These are phyloP conservation scores for Monodelphis domestica DNA, from an alignment of 2,797 vertebrate species.

Conservation along the genomic window DNA sequence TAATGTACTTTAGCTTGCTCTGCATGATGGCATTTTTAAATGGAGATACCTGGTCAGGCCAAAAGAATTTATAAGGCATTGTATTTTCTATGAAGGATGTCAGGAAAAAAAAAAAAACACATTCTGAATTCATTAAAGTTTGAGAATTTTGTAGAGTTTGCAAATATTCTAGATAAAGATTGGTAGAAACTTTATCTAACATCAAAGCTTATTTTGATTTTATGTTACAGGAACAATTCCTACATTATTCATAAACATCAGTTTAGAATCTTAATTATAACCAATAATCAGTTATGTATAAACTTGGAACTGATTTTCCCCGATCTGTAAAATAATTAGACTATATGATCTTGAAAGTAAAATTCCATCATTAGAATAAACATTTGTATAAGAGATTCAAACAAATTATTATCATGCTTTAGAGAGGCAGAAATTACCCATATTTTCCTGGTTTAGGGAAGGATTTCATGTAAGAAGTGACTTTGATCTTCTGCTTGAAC, in stretches of 20 bases:
- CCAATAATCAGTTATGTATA: neutral
- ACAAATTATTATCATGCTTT: no score
- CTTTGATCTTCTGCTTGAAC: neutral
- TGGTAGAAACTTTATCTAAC: neutral
- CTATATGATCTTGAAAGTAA: neutral
- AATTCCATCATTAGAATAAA: neutral
- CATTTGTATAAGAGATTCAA: neutral
- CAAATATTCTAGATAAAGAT: neutral
- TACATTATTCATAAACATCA: neutral
- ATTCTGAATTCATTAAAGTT: neutral
- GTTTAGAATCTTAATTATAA: neutral
- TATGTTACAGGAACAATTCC: neutral
- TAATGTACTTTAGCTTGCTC: neutral
- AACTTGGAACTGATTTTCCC: neutral
- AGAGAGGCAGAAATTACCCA: neutral
- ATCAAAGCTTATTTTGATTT: neutral
- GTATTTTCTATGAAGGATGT: slow-evolving; percentile 18
- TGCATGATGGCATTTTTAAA: slow-evolving; percentile 46
- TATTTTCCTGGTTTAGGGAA: neutral
- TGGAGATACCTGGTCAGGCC: neutral
- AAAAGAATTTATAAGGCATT: neutral
- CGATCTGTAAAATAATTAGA: neutral
- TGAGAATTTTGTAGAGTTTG: slow-evolving; percentile 27
- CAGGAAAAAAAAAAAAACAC: neutral
- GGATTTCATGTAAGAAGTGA: neutral